These are phyloP conservation scores for Hyposoter dolosus DNA, from an alignment of 2,888 invertebrate genomes.

Conservation along the genomic window DNA sequence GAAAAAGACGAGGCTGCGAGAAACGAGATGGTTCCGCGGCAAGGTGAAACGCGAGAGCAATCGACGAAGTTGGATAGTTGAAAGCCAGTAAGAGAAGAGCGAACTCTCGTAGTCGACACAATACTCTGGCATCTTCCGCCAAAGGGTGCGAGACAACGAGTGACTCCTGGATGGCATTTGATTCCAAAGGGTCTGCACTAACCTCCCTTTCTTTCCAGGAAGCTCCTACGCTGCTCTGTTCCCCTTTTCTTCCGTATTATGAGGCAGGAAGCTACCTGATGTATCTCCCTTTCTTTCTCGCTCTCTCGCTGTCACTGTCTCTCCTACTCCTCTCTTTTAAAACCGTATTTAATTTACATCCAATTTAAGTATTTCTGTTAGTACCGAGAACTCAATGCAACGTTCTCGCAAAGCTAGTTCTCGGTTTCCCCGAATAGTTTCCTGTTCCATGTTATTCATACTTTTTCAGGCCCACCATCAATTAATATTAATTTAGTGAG, in stretches of 20 bases:
- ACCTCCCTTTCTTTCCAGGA: constrained; percentile 63
- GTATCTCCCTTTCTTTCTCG: constrained; percentile 12
- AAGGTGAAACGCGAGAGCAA: constrained; percentile 33
- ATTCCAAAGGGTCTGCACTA: constrained; percentile 72
- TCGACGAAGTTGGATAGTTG: constrained; percentile 61
- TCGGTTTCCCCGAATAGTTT: no score
- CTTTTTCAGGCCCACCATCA: no score
- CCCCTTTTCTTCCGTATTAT: constrained; percentile 17
- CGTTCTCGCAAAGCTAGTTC: no score
- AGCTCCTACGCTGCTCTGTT: constrained; percentile 50
- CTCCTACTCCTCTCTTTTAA: constrained; percentile 1
- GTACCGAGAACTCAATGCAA: neutral
- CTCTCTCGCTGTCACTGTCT: constrained; percentile 43
- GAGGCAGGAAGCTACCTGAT: constrained; percentile 18
- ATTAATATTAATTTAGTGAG: no score
- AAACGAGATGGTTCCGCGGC: constrained; percentile 37
- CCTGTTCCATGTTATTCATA: no score
- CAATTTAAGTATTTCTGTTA: neutral
- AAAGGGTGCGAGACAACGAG: constrained; percentile 73
- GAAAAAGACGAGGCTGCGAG: constrained; percentile 64
- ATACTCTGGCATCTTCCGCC: constrained; percentile 71
- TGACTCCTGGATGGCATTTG: constrained; percentile 74
- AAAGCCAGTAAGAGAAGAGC: constrained; percentile 68
- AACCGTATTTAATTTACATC: neutral
- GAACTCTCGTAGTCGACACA: constrained; percentile 74